Percentiles rank a stretch among this genome's conserved stretches.
Evolutionary conservation across 2,113 vertebrate genomes (phyloP).

Genomic region (Archilochus colubris): DNA sequence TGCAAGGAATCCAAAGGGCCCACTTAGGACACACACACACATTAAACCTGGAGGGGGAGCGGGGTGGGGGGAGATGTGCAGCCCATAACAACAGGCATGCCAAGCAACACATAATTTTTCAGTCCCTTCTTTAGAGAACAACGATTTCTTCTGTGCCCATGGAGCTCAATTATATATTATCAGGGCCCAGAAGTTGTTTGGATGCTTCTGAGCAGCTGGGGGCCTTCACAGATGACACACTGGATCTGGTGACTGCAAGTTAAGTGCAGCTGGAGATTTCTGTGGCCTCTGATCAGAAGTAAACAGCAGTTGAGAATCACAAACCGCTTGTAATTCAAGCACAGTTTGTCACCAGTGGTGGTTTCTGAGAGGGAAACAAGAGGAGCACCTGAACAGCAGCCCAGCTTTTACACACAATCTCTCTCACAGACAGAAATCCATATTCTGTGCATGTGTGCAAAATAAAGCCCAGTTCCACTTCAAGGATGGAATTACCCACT

Average conservation of each 20-base stretch:
- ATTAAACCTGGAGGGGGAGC: neutral
- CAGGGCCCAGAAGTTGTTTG: slow-evolving; percentile 34
- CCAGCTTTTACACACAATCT: neutral
- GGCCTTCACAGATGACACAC: slow-evolving; percentile 24
- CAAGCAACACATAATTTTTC: neutral
- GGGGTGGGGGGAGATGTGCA: neutral
- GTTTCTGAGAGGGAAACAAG: slow-evolving; percentile 5
- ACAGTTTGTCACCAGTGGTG: neutral
- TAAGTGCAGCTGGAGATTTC: slow-evolving; percentile 52
- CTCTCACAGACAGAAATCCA: neutral
- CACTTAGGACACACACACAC: neutral
- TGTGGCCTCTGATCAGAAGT: slow-evolving; percentile 41
- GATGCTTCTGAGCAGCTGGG: slow-evolving; percentile 51
- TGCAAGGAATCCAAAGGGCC: neutral
- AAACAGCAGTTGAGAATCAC: slow-evolving; percentile 26
- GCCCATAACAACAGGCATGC: neutral
- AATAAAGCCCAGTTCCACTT: neutral
- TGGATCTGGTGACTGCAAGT: slow-evolving; percentile 12
- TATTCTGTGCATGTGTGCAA: neutral
- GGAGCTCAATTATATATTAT: slow-evolving; percentile 33
- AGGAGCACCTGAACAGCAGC: neutral
- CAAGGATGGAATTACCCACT: neutral
- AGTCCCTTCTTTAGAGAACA: neutral
- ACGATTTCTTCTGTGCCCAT: slow-evolving; percentile 6
- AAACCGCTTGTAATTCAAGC: slow-evolving; percentile 34